Conservation (phyloP, 2,888 invertebrate genomes). For the Pelosia muscerda region DNA sequence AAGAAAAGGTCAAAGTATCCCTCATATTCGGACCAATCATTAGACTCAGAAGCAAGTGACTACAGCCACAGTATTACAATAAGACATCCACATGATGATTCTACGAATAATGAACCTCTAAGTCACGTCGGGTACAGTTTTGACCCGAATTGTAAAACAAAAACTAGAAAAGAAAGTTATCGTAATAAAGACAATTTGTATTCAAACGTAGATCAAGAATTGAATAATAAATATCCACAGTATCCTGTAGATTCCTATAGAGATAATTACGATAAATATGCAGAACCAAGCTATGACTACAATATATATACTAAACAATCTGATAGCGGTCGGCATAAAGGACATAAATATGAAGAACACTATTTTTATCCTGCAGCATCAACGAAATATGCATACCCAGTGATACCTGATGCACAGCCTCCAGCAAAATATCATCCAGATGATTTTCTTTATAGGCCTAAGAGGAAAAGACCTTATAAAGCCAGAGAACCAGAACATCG, state of each 20-base stretch:
- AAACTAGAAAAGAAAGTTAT: slow-evolving; percentile 70
- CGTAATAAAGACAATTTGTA: slow-evolving; percentile 61
- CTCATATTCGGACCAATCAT: slow-evolving; percentile 35
- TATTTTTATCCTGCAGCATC: slow-evolving; percentile 56
- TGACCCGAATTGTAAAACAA: slow-evolving; percentile 78
- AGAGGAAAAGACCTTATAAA: slow-evolving; percentile 74
- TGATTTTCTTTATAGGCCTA: slow-evolving; percentile 68
- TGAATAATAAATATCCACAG: slow-evolving; percentile 67
- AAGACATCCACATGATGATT: slow-evolving; percentile 74
- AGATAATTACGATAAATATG: slow-evolving; percentile 71
- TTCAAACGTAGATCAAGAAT: slow-evolving; percentile 65
- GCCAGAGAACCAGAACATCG: slow-evolving; percentile 59
- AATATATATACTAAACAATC: slow-evolving; percentile 69
- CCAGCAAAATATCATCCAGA: slow-evolving; percentile 70
- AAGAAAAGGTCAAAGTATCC: slow-evolving; percentile 70
- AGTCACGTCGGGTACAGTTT: slow-evolving; percentile 74
- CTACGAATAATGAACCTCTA: slow-evolving; percentile 64
- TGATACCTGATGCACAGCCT: slow-evolving; percentile 64
- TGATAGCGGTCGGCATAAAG: slow-evolving; percentile 60
- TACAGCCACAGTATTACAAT: slow-evolving; percentile 77
- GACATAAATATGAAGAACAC: slow-evolving; percentile 66
- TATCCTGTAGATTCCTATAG: slow-evolving; percentile 63
- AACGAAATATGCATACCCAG: slow-evolving; percentile 62
- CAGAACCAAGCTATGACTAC: slow-evolving; percentile 67
- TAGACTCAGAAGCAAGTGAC: slow-evolving; percentile 75